A percentile compares a stretch with the other conserved stretches of the same genome.
Evolutionary conservation across 2,888 invertebrate species (phyloP).

Genomic region (Cantharis lateralis): DNA sequence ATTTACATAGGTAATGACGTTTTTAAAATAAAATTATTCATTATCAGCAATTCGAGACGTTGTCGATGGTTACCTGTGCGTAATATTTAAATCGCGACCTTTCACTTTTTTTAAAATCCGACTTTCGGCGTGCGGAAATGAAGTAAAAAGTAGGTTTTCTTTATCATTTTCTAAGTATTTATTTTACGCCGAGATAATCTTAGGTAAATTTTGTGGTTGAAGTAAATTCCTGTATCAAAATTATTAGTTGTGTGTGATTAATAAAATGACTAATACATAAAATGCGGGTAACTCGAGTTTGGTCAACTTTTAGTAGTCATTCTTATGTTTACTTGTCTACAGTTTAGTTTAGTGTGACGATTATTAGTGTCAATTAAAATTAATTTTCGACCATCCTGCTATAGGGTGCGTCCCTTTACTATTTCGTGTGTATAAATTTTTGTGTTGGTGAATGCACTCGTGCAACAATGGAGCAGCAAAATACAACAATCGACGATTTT

Average conservation of each 20-base stretch:
- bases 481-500: conserved; percentile 18
- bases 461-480: conserved; percentile 13
- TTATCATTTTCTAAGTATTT: neutral
- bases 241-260: conserved; percentile 27
- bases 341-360: conserved; percentile 22
- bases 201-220: conserved; percentile 22
- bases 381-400: conserved; percentile 55
- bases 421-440: neutral
- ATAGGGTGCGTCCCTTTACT: conserved; percentile 37
- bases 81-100: neutral
- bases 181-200: neutral
- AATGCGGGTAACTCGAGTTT: conserved; percentile 20
- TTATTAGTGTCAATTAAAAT: conserved; percentile 53
- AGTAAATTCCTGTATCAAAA: conserved; percentile 28
- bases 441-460: neutral
- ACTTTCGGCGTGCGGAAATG: neutral
- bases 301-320: conserved; percentile 15
- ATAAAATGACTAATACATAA: conserved; percentile 32
- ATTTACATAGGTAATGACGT: neutral
- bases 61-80: neutral
- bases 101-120: neutral
- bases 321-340: conserved; percentile 22
- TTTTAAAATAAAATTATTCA: neutral
- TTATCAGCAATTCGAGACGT: neutral
- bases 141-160: neutral